Base-by-base conservation (phyloP, 2,113 vertebrate genomes). In the Lepus timidus region DNA sequence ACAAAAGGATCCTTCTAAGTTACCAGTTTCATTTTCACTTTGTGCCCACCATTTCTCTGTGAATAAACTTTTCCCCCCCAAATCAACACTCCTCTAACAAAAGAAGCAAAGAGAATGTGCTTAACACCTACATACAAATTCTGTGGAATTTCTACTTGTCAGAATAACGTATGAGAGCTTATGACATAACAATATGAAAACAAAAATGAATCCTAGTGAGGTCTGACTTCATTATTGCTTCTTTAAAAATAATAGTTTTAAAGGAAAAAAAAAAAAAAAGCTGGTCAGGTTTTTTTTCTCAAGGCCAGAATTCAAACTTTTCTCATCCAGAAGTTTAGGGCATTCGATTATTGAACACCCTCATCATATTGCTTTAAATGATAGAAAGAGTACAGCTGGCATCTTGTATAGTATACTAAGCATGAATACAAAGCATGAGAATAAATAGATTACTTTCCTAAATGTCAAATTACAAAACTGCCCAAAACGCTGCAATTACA, bases 381-480 rank as follows among this genome's bases (percentile, higher is more conserved):
- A 98, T 97, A 98, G 97, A 90, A 91, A 95, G 91, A 97, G 95
- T 93, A 97, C 97, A 98, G 97, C 97, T 95, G 88, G 85, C 93
- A 96, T 97, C 97, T 95, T 98, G 97, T 98, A 97, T 55, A 91
- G 93, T 98, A 97, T 81, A 95, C 96, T 98, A 98, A 97, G 94
- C 98, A 98, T 97, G 98, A 98, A 98, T 98, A 98, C 91, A 98
- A 98, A 98, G 97, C 97, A 97, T 96, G 98, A 98, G 98, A 98
- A 98, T 99, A 99, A 99, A 99, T 98, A 98, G 95, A 95, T 95
- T 94, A 96, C 96, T 94, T 93, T 97, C 91, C 97, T 98, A 98
- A 96, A 97, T 74, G 61, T 98, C 98, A 97, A 94, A 93, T 98
- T 97, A 98, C 94, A 98, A 98, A 98, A 98, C 97, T 80, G 96